Conservation (phyloP, 2,797 vertebrate genomes). For the Hypotaenidia okinawae region DNA sequence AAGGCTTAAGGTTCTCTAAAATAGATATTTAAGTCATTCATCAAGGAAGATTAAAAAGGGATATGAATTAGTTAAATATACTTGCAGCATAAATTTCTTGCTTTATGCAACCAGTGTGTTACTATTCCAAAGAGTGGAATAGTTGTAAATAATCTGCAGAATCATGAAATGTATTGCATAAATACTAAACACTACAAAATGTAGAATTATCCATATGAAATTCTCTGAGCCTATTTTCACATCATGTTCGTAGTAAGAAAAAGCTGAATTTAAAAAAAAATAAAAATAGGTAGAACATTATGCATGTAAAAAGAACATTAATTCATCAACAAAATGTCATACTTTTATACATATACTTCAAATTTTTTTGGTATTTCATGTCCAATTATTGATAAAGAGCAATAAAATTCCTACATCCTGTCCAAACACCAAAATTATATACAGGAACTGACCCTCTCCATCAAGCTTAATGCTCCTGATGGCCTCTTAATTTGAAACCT, state of each 20-base stretch:
- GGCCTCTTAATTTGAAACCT: not conserved
- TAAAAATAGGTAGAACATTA: not conserved
- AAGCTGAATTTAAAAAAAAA: rapidly evolving
- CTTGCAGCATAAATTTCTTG: not conserved
- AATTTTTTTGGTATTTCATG: not conserved
- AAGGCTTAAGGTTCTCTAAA: not conserved
- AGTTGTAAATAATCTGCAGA: not conserved
- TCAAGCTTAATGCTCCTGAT: not conserved
- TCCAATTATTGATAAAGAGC: not conserved
- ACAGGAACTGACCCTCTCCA: not conserved
- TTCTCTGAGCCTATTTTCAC: not conserved
- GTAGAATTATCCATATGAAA: not conserved
- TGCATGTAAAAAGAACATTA: not conserved
- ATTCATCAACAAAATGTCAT: not conserved
- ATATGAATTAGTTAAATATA: not conserved
- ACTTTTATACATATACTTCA: not conserved
- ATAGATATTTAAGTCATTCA: not conserved
- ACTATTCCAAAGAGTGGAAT: not conserved
- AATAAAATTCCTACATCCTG: not conserved
- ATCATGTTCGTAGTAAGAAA: not conserved
- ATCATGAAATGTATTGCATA: not conserved
- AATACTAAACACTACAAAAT: not conserved
- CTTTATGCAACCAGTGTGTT: not conserved
- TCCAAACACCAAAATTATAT: not conserved
- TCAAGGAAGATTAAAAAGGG: not conserved